These are phyloP conservation scores for Synergus japonicus DNA, from an alignment of 2,888 invertebrate species.

Conservation along the genomic window DNA sequence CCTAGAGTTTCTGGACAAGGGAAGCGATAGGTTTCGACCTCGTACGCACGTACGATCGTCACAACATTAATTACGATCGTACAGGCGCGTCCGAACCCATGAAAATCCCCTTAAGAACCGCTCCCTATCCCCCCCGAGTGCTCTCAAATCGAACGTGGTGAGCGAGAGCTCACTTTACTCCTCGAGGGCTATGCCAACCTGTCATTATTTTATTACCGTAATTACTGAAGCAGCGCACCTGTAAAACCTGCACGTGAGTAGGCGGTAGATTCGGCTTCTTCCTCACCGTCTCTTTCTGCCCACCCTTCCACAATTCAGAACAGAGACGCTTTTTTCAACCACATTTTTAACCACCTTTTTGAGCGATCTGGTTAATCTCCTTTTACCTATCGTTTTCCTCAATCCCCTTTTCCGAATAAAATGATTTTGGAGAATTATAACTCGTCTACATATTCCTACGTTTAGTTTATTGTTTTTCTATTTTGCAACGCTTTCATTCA, in stretches of 20 bases:
- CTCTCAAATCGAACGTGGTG: conserved; percentile 46
- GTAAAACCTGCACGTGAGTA: conserved; percentile 39
- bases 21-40: conserved; percentile 14
- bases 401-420: too few species aligned
- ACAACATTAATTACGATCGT: conserved; percentile 40
- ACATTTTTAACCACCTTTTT: too few species aligned
- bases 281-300: neutral
- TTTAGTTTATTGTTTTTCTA: too few species aligned
- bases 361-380: too few species aligned
- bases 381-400: too few species aligned
- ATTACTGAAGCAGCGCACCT: conserved; percentile 46
- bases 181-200: conserved; percentile 44
- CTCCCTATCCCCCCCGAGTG: conserved; percentile 49
- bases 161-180: conserved; percentile 48
- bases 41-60: conserved; percentile 46
- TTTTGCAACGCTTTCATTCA: too few species aligned
- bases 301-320: neutral
- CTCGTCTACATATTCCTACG: neutral
- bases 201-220: conserved; percentile 55
- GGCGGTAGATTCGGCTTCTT: conserved; percentile 11
- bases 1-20: neutral
- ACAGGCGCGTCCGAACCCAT: conserved; percentile 2
- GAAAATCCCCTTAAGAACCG: conserved; percentile 44
- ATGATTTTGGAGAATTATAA: too few species aligned
- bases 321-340: neutral